Base-by-base conservation (phyloP, 2,888 invertebrate species). In the Cryptocephalus primarius region DNA sequence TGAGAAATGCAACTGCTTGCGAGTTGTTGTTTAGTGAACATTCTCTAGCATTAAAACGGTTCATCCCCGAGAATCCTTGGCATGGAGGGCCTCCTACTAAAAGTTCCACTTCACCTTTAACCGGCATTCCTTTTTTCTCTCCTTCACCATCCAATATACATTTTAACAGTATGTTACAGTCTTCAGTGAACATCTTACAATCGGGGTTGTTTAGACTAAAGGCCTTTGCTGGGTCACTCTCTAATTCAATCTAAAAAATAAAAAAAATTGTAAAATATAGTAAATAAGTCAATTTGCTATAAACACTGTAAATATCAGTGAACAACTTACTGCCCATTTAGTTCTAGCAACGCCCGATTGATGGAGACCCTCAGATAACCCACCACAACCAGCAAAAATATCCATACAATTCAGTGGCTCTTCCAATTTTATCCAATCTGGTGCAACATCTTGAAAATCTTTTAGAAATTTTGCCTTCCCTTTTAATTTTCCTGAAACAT, bases 51-150 rank as follows among this genome's bases (percentile, higher is more conserved):
- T 87, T 89, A 67, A 90, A 91, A 44, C 89, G 73, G 68, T 91
- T 91, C 88, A 90, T 89, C 34, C 88, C 88, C 40, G 87, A 88
- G 70, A 90, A 91, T 4, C 90, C 90, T 68, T 91, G 90, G 63
- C 90, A 91, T 0, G 90, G 90, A 1, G 90, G 90, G 1, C 90
- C 90, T 9, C 90, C 91, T 61, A 88, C 86, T 32, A 91, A 68
- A 48, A 91, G 67, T 60, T 91, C 88, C 1, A 91, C 88, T 49
- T 89, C 85, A 0, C 88, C 88, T 61, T 80, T 83, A 64, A 74
- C 70, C 0, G 90, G 90, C 39, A 89, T 69, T 45, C 51, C 57
- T 49, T 49, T 58, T 46, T 50, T 56, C 32, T 50, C 46, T 2
- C 57, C 63, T 31, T 59, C 48, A 1, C 79, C 80, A n/a, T 79